A percentile compares a stretch with the other conserved stretches of the same genome.
Conservation (phyloP, 2,113 vertebrate species). For the Vulpes vulpes region DNA sequence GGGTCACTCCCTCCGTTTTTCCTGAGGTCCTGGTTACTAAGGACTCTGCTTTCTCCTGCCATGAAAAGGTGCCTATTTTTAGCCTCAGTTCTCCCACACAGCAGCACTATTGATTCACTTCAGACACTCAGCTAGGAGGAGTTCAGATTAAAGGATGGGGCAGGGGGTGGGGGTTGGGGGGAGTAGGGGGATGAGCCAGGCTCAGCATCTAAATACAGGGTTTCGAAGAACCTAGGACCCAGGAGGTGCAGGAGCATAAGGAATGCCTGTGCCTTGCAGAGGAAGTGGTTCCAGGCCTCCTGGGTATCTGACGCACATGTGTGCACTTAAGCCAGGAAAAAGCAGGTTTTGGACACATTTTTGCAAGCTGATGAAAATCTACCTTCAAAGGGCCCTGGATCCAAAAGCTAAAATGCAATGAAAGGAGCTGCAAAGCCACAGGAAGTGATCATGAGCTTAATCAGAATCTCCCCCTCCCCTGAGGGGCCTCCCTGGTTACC, state of each 20-base stretch:
- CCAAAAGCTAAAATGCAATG: neutral
- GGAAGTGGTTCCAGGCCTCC: neutral
- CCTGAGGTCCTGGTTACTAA: neutral
- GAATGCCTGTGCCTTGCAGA: rapidly evolving
- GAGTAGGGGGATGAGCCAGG: no score
- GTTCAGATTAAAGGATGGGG: neutral
- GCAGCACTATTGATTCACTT: neutral
- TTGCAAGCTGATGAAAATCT: neutral
- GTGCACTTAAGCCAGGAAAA: neutral
- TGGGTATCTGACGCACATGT: neutral
- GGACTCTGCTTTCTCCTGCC: neutral
- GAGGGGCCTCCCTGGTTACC: neutral
- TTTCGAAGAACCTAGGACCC: no score
- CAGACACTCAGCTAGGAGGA: neutral
- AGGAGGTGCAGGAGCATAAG: rapidly evolving
- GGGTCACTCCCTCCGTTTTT: neutral
- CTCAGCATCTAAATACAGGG: neutral
- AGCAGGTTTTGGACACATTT: neutral
- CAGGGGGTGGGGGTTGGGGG: rapidly evolving
- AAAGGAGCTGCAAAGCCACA: neutral
- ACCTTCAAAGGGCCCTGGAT: neutral
- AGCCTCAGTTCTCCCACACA: neutral
- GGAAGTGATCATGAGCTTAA: neutral
- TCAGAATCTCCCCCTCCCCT: neutral
- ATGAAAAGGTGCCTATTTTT: neutral